A percentile compares a stretch with the other conserved stretches of the same genome.
Conservation (phyloP, 2,797 vertebrate species). For the Coregonus sp. region DNA sequence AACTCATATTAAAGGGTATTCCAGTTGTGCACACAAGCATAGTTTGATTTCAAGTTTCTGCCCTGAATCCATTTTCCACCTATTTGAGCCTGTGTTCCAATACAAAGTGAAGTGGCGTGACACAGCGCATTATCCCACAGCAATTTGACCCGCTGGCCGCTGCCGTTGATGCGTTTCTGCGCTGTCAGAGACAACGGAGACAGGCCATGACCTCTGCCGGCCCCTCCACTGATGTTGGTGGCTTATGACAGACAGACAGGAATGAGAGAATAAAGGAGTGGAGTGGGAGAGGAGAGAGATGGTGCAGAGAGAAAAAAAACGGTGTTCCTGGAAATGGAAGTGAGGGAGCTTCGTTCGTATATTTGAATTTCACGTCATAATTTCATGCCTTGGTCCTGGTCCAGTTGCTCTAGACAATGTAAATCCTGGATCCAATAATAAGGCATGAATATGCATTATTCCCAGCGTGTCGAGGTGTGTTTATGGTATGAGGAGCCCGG, state of each 20-base stretch:
- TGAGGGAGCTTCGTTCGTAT: conserved; percentile 39
- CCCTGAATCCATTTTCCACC: conserved; percentile 71
- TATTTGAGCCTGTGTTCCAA: conserved; percentile 71
- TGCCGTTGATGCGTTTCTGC: conserved; percentile 68
- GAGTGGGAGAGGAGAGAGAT: conserved; percentile 24
- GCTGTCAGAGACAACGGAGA: conserved; percentile 68
- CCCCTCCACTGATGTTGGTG: conserved; percentile 63
- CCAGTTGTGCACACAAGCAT: conserved; percentile 35
- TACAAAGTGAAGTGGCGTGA: conserved; percentile 53
- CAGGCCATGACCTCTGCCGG: conserved; percentile 68
- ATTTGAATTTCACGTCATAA: conserved; percentile 18
- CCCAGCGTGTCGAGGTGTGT: background rate
- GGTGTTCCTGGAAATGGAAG: conserved; percentile 52
- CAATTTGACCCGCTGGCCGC: conserved; percentile 50
- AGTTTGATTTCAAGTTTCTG: conserved; percentile 36
- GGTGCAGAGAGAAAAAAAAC: conserved; percentile 49
- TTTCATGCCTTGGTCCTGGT: background rate
- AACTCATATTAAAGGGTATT: conserved; percentile 24
- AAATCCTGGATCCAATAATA: conserved; percentile 2
- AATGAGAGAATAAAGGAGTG: conserved; percentile 29
- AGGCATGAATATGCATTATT: conserved; percentile 1
- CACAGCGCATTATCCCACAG: conserved; percentile 64
- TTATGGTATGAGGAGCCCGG: background rate
- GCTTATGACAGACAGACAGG: conserved; percentile 61
- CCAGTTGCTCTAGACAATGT: background rate